These are phyloP conservation scores for Heterodera filipjevi DNA, from an alignment of 2,888 invertebrate species.

Conservation along the genomic window DNA sequence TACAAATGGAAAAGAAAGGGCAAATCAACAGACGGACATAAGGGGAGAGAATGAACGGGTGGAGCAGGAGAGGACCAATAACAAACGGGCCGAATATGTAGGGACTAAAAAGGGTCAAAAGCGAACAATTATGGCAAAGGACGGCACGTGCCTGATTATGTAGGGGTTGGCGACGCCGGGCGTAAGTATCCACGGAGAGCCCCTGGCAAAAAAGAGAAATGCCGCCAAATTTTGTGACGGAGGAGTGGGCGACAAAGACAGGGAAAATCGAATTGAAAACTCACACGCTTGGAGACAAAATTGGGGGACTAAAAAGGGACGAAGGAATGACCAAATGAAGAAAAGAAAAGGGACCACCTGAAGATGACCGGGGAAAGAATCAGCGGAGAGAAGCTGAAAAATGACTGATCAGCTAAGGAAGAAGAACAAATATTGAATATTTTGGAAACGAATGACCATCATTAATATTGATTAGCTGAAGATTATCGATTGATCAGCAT, in stretches of 20 bases:
- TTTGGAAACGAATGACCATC: no score
- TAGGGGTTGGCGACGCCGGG: conserved; percentile 40
- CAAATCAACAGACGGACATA: conserved; percentile 40
- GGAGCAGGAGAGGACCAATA: conserved; percentile 46
- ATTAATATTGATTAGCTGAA: no score
- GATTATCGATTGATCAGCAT: neutral
- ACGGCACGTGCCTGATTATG: conserved; percentile 32
- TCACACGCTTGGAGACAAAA: conserved; percentile 41
- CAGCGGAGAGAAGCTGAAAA: conserved; percentile 18
- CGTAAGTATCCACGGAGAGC: conserved; percentile 39
- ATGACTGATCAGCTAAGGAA: neutral
- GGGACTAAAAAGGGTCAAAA: conserved; percentile 31
- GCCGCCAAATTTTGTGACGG: neutral
- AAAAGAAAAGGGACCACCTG: neutral
- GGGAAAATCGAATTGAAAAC: neutral
- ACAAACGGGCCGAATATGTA: conserved; percentile 43
- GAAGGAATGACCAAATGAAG: neutral
- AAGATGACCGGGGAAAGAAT: conserved; percentile 19
- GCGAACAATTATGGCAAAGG: no score
- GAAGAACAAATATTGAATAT: no score
- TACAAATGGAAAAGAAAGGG: no score
- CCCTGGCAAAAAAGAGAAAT: conserved; percentile 10
- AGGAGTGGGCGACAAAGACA: neutral
- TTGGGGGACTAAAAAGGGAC: conserved; percentile 25
- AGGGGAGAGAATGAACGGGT: conserved; percentile 56